Percentiles rank a stretch among this genome's conserved stretches.
Conservation (phyloP, 2,797 vertebrate genomes). For the Neomorphus geoffroyi region DNA sequence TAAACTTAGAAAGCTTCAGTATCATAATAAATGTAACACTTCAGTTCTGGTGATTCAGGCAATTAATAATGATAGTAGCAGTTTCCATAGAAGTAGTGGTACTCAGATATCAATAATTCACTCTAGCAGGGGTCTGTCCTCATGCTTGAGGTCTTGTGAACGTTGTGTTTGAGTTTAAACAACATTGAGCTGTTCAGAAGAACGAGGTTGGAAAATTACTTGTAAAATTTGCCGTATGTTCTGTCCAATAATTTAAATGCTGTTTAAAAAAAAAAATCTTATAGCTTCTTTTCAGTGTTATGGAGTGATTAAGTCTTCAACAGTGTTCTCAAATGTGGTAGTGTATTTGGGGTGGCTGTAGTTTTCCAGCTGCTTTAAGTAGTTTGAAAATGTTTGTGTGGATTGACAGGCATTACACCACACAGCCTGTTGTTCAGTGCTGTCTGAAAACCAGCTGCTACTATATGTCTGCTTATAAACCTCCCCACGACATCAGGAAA, state of each 20-base stretch:
- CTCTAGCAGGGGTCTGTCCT: neutral
- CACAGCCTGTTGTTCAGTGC: neutral
- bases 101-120: neutral
- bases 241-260: neutral
- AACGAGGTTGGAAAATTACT: neutral
- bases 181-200: neutral
- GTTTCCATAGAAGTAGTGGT: neutral
- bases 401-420: constrained; percentile 3
- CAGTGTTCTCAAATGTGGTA: neutral
- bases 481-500: constrained; percentile 71
- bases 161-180: neutral
- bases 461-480: constrained; percentile 74
- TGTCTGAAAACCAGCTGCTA: constrained; percentile 72
- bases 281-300: neutral
- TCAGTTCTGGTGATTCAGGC: neutral
- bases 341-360: neutral
- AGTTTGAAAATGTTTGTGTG: neutral
- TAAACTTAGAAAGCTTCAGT: neutral
- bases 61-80: neutral
- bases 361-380: neutral
- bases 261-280: too few species aligned
- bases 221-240: neutral
- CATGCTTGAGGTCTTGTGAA: neutral
- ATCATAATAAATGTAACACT: neutral
- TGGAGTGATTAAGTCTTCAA: neutral